A percentile compares a stretch with the other conserved stretches of the same genome.
These are phyloP conservation scores for Catostylus mosaicus DNA, from an alignment of 30 jellyfish, hydroid and myxozoan genomes.

Conservation along the genomic window DNA sequence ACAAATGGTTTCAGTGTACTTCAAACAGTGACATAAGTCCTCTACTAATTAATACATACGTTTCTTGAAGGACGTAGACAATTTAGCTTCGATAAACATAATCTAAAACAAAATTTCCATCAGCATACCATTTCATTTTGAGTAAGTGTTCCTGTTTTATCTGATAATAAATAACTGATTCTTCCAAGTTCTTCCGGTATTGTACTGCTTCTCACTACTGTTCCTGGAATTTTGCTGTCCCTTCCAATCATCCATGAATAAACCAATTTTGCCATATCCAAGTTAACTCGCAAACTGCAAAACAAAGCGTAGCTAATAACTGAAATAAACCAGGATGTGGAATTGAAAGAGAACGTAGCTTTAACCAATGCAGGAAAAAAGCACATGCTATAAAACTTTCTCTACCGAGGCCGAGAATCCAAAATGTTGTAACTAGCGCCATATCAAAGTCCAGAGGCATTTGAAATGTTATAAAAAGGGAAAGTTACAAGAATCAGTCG, in stretches of 20 bases:
- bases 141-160: conserved; percentile 95
- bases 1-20: no score
- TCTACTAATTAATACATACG: no score
- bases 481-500: no score
- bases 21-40: no score
- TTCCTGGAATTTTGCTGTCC: conserved; percentile 82
- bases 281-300: conserved; percentile 88
- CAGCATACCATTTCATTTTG: conserved; percentile 91
- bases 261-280: conserved; percentile 91
- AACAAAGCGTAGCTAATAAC: neutral
- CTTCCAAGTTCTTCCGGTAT: conserved; percentile 96
- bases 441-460: no score
- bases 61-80: no score
- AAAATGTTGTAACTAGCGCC: no score
- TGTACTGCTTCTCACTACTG: conserved; percentile 97
- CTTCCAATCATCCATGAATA: conserved; percentile 87
- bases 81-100: neutral
- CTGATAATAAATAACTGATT: conserved; percentile 80
- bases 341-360: no score
- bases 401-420: no score
- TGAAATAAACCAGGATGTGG: neutral
- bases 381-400: no score
- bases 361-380: no score
- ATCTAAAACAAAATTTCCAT: neutral
- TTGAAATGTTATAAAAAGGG: no score